Evolutionary conservation across 2,113 vertebrate species (phyloP).

Genomic region (Aspiorhynchus laticeps): DNA sequence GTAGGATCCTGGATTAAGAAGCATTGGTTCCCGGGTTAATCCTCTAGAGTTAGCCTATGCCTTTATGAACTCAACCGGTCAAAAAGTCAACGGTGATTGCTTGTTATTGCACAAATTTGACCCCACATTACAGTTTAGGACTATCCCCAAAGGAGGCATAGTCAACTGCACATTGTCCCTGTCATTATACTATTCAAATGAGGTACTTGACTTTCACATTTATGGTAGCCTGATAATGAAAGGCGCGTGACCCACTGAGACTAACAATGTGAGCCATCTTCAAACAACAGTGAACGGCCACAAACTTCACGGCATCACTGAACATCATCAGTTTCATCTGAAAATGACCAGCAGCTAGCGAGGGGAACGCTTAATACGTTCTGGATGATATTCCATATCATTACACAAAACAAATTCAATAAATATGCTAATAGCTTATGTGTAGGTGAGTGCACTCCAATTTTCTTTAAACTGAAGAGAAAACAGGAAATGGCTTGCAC

Average conservation of each 20-base stretch:
- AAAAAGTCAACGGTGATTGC: conserved; percentile 6
- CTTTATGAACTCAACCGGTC: not conserved
- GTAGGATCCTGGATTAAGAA: not conserved
- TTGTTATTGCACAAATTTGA: conserved; percentile 3
- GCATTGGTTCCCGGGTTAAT: conserved; percentile 9
- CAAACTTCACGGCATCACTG: not conserved
- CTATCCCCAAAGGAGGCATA: conserved; percentile 4
- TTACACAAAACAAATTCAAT: conserved; percentile 68
- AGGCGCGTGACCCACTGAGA: conserved; percentile 3
- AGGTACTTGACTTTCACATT: conserved; percentile 27
- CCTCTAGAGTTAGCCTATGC: not conserved
- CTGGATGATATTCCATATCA: conserved; percentile 68
- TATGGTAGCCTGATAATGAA: conserved; percentile 7
- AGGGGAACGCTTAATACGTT: conserved; percentile 58
- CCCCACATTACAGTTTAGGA: not conserved
- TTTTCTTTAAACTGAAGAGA: conserved; percentile 55
- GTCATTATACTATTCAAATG: conserved; percentile 40
- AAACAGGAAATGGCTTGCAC: conserved; percentile 57
- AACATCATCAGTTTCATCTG: not conserved
- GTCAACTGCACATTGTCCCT: not conserved
- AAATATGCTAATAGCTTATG: conserved; percentile 71
- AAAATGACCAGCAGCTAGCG: conserved; percentile 41
- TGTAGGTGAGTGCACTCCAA: conserved; percentile 52
- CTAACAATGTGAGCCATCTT: conserved; percentile 4
- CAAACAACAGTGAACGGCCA: not conserved